Evolutionary conservation across 2,888 invertebrate species (phyloP), one percentile per base, ranked within the genome.

Genomic region (Xylota segnis): DNA sequence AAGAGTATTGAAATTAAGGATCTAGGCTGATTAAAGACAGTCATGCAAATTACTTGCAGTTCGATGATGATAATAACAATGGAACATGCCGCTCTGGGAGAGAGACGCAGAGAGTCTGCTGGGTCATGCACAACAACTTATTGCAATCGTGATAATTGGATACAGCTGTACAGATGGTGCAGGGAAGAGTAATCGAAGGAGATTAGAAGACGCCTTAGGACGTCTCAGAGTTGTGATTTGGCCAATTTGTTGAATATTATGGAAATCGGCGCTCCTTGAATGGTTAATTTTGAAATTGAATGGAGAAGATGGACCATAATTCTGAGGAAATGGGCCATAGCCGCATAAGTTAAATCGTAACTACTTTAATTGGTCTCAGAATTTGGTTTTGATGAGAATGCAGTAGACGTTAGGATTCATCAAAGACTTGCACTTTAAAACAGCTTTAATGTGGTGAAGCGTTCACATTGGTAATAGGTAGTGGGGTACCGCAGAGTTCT

Each of bases 111-210:
- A 56, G 29, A 43, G 71, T 37, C 56, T n/a, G n/a, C 23, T 27
- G 32, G 45, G 56, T 23, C 14, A 29, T 75, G 40, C 43, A 50
- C 9, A 70, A 50, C 9, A 70, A 27, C 45, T 18, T 29, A 81
- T 47, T 75, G 68, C 63, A 56, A 47, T 70, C 56, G 68, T 66
- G 70, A 65, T 82, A 82, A 82, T 82, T 71, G 58, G 70, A 65
- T 70, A 43, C 14, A 7, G 37, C 34, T 63, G 34, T 16, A 2
- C 23, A 40, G 18, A 40, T 72, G 50, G 29, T 58, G 18, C 4
- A 14, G 47, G 58, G 7, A 40, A 63, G 27, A 23, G 34, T 43
- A 54, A 77, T 63, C 56, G 5, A 27, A 70, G 54, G 45, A 4
- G 12, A 47, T 43, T 6, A 6, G 29, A 52, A 40, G 0, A 37